Conservation (phyloP, 2,797 vertebrate species). For the Rhincodon typus region DNA sequence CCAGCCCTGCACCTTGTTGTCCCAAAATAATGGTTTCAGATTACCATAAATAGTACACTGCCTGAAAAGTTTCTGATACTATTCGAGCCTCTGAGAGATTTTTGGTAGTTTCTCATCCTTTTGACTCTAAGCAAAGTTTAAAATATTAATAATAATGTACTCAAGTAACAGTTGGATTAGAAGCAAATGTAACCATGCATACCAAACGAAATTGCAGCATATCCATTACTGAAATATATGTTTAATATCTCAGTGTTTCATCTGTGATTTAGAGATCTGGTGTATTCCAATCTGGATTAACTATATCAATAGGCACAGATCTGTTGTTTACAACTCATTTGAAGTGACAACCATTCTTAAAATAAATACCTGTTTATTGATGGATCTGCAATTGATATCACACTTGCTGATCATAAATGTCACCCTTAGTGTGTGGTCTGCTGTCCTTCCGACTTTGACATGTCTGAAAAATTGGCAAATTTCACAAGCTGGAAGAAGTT, state of each 20-base stretch:
- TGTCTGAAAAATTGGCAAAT: not conserved
- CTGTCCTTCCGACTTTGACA: not conserved
- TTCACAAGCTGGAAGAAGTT: not conserved
- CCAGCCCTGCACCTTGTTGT: too few species aligned
- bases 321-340: not conserved
- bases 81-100: not conserved
- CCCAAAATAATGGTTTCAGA: not conserved
- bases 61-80: not conserved
- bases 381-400: not conserved
- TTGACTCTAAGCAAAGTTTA: not conserved
- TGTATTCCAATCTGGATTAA: not conserved
- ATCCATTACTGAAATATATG: not conserved
- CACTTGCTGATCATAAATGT: slow-evolving; percentile 3
- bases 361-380: not conserved
- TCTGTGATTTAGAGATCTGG: not conserved
- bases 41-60: not conserved
- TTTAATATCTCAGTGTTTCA: not conserved
- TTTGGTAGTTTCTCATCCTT: not conserved
- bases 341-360: not conserved
- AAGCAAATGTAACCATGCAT: not conserved
- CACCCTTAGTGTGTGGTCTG: not conserved
- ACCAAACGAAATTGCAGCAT: not conserved
- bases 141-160: not conserved
- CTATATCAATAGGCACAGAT: not conserved
- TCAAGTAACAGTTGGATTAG: not conserved